A percentile compares a stretch with the other conserved stretches of the same genome.
These are phyloP conservation scores for Numida meleagris DNA, from an alignment of 2,113 vertebrate species.

Conservation along the genomic window DNA sequence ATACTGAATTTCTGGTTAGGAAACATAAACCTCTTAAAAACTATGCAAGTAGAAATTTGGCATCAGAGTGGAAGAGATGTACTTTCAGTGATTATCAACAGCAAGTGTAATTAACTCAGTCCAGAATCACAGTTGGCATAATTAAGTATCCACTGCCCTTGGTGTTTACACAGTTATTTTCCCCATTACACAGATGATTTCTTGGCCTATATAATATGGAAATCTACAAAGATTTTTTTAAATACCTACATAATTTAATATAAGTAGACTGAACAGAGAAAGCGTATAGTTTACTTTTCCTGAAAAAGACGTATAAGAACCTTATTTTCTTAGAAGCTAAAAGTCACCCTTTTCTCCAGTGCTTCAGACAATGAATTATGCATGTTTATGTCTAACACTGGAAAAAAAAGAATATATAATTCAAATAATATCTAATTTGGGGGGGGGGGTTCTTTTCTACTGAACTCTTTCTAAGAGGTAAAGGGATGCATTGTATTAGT, in stretches of 20 bases:
- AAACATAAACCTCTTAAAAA: background rate
- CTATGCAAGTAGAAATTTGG: background rate
- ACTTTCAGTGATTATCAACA: rapidly evolving
- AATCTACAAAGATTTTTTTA: background rate
- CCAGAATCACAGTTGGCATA: background rate
- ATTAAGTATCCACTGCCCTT: background rate
- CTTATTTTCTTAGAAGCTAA: background rate
- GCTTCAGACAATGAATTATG: background rate
- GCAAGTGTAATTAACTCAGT: background rate
- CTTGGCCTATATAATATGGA: background rate
- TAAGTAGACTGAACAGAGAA: background rate
- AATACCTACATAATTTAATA: background rate
- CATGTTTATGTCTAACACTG: background rate
- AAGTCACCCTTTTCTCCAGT: background rate
- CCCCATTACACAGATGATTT: background rate
- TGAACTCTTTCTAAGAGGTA: background rate
- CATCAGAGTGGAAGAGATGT: background rate
- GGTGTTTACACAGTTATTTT: background rate
- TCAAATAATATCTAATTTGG: background rate
- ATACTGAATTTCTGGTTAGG: background rate
- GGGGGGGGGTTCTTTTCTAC: background rate
- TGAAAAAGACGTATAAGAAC: background rate
- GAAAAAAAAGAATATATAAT: background rate
- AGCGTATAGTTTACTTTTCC: background rate
- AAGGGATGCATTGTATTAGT: background rate